These are phyloP conservation scores for Vanessa tameamea DNA, from an alignment of 1,140 invertebrate genomes.

Conservation along the genomic window DNA sequence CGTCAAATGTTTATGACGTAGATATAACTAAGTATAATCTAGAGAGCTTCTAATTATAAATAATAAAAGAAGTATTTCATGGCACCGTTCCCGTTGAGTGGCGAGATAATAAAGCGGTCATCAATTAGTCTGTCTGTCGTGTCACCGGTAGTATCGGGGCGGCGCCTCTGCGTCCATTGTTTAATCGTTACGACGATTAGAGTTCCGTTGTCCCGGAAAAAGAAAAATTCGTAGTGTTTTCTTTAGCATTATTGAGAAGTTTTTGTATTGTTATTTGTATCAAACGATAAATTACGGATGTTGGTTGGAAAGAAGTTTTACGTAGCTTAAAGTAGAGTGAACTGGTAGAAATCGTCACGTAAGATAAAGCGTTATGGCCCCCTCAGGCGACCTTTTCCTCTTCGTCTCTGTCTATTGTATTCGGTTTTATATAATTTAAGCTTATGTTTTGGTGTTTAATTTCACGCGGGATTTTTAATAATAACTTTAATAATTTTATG, in stretches of 20 bases:
- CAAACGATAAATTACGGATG: too few relatives aligned
- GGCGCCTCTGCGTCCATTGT: slow-evolving; percentile 17
- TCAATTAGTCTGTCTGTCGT: slow-evolving; percentile 32
- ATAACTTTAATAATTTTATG: too few relatives aligned
- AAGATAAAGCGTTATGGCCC: too few relatives aligned
- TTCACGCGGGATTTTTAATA: too few relatives aligned
- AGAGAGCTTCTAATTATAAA: neutral
- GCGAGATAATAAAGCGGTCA: slow-evolving; percentile 22
- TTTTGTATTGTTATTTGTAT: neutral
- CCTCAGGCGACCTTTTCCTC: too few relatives aligned
- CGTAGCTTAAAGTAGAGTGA: too few relatives aligned
- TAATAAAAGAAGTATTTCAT: neutral
- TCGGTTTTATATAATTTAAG: too few relatives aligned
- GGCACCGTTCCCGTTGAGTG: neutral
- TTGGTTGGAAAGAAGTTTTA: too few relatives aligned
- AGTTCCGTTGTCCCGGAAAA: slow-evolving; percentile 3
- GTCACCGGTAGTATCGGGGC: slow-evolving; percentile 27
- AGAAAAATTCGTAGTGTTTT: neutral
- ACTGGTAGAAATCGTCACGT: too few relatives aligned
- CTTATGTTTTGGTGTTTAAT: too few relatives aligned
- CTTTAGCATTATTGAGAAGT: neutral
- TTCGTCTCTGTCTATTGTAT: too few relatives aligned
- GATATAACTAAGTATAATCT: neutral
- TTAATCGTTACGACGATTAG: slow-evolving; percentile 27
- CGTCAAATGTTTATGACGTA: too few relatives aligned